Conservation (phyloP, 2,888 invertebrate species). For the Temnothorax rugatulus region DNA sequence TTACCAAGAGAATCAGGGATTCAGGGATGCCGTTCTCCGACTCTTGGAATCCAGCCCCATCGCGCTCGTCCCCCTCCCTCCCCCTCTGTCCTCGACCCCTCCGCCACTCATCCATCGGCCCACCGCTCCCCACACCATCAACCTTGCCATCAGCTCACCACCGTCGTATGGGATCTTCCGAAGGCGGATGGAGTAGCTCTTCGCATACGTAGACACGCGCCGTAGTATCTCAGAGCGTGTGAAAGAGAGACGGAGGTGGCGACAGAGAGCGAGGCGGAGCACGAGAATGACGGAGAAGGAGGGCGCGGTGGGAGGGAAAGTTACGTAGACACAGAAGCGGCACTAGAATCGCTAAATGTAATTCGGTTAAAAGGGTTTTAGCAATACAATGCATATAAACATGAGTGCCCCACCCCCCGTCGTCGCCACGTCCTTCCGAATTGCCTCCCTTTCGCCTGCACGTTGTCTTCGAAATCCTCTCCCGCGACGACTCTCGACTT, state of each 20-base stretch:
- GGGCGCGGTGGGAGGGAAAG: constrained; percentile 35
- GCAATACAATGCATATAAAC: constrained; percentile 86
- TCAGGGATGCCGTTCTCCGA: constrained; percentile 82
- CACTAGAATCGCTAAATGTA: constrained; percentile 85
- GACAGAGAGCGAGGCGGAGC: constrained; percentile 28
- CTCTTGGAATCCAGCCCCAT: constrained; percentile 80
- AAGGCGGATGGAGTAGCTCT: constrained; percentile 52
- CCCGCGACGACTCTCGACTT: constrained; percentile 56
- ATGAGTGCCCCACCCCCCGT: constrained; percentile 81
- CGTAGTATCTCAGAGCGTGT: constrained; percentile 37
- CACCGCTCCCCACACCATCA: constrained; percentile 35
- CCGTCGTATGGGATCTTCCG: constrained; percentile 52
- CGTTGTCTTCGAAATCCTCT: constrained; percentile 56
- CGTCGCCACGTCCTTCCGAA: constrained; percentile 67
- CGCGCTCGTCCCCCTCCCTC: constrained; percentile 30
- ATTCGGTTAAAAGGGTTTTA: constrained; percentile 86
- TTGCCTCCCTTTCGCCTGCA: constrained; percentile 59
- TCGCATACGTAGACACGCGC: constrained; percentile 56
- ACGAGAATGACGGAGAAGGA: constrained; percentile 2
- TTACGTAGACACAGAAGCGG: constrained; percentile 77
- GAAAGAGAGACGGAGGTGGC: constrained; percentile 42
- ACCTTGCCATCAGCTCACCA: constrained; percentile 54
- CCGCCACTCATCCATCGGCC: constrained; percentile 29
- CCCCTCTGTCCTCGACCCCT: background rate
- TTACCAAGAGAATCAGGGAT: constrained; percentile 85